Evolutionary conservation across 1,140 invertebrate genomes (phyloP).

Genomic region (Oryzaephilus surinamensis): DNA sequence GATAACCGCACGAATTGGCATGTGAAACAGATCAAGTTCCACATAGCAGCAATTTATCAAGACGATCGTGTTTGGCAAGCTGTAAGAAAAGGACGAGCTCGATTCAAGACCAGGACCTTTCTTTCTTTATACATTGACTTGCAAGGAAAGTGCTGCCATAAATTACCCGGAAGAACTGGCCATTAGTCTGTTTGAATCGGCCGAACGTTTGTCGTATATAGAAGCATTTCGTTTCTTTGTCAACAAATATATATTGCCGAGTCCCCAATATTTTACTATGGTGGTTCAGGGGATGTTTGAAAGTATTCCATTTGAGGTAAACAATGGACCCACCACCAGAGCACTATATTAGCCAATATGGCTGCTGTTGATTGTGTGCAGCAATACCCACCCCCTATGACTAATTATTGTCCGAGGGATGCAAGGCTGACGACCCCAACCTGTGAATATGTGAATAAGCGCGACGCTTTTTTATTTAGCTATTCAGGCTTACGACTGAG

Average conservation of each 20-base stretch:
- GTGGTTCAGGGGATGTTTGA: too few relatives aligned
- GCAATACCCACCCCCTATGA: conserved; percentile 29
- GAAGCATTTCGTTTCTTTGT: too few relatives aligned
- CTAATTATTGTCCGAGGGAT: conserved; percentile 32
- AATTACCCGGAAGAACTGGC: conserved; percentile 30
- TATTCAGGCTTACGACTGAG: too few relatives aligned
- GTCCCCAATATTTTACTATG: too few relatives aligned
- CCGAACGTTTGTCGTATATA: conserved; percentile 10
- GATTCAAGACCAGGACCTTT: conserved; percentile 19
- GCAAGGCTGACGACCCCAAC: conserved; percentile 15
- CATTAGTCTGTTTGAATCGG: conserved; percentile 31
- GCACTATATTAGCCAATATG: too few relatives aligned
- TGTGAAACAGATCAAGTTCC: too few relatives aligned
- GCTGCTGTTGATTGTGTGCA: too few relatives aligned
- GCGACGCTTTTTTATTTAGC: too few relatives aligned
- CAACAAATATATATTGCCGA: too few relatives aligned
- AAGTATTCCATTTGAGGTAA: conserved; percentile 3
- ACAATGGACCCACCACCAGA: conserved; percentile 1
- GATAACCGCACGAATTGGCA: too few relatives aligned
- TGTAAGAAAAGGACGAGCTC: conserved; percentile 16
- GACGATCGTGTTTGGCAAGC: conserved; percentile 12
- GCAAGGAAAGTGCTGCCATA: conserved; percentile 26
- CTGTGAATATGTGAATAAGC: too few relatives aligned
- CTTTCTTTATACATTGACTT: conserved; percentile 27
- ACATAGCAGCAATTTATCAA: conserved; percentile 17